Evolutionary conservation across 2,797 vertebrate genomes (phyloP), one percentile per base, ranked within the genome.

Genomic region (Cossypha caffra): DNA sequence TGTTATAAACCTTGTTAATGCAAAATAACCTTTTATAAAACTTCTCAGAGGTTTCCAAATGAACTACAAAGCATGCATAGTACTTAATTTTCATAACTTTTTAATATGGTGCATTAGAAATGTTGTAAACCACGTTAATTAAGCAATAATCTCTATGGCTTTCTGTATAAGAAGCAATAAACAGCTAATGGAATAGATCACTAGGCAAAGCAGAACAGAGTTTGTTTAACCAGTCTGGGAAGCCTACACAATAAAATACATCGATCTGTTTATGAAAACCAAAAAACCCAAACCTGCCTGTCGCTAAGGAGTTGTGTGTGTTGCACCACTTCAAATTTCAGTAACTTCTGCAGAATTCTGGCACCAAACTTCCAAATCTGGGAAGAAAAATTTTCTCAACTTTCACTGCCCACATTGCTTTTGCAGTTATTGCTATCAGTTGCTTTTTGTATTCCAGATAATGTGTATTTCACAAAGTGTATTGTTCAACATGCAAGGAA

Each of bases 51-150:
- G 94, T 97, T 97, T 97, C 95, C 93, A 88, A 97, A 96, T 95
- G 89, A 97, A 91, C 95, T 94, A 69, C 94, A 93, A 96, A 96
- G 95, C 35, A 71, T 96, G 76, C 81, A 62, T 87, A 96, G 94
- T 97, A 97, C 91, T 97, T 97, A 96, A 98, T 97, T 98, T 97
- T 98, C 97, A 97, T 97, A 97, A 98, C 97, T 97, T 97, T 97
- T 98, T 97, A 97, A 97, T 98, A 95, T 71, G 90, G 95, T 35
- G 85, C 96, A 95, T 98, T 98, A 97, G 97, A 82, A 40, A 94
- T 93, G 89, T 97, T 97, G 97, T 97, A 98, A 98, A 98, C 95
- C 94, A 90, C 93, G 96, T 97, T 98, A 98, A 98, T 98, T 98
- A 98, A 98, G 94, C 73, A 85, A 94, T 98, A 97, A 97, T 97